Percentiles rank a stretch among this genome's conserved stretches.
Evolutionary conservation across 2,113 vertebrate genomes (phyloP).

Genomic region (Vulpes ferrilata): DNA sequence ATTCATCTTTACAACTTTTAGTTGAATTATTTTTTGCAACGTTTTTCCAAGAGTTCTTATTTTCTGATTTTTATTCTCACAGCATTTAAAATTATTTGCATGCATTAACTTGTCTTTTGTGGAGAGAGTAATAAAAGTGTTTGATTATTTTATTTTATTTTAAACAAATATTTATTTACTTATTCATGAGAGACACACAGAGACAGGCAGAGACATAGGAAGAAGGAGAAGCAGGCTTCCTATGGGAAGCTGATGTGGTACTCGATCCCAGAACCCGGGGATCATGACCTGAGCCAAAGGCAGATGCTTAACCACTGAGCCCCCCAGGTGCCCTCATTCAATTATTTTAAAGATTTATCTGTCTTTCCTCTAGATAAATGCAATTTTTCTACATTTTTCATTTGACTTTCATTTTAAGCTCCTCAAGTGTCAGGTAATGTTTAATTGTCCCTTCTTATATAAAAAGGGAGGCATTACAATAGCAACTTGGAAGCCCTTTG

Average conservation of each 20-base stretch:
- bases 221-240: no score
- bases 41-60: background rate
- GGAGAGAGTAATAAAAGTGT: background rate
- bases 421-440: background rate
- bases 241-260: no score
- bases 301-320: no score
- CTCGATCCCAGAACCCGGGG: no score
- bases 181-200: no score
- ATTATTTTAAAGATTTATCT: background rate
- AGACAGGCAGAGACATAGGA: no score
- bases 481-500: background rate
- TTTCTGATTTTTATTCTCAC: background rate
- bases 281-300: no score
- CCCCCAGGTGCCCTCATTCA: no score
- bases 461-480: background rate
- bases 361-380: background rate
- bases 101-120: background rate
- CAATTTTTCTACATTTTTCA: background rate
- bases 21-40: background rate
- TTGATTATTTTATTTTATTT: background rate
- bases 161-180: no score
- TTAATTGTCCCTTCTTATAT: background rate
- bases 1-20: background rate
- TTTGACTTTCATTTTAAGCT: background rate
- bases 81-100: background rate